Conservation (phyloP, 92 coral and sea anemone species). For the Metridium senile region DNA sequence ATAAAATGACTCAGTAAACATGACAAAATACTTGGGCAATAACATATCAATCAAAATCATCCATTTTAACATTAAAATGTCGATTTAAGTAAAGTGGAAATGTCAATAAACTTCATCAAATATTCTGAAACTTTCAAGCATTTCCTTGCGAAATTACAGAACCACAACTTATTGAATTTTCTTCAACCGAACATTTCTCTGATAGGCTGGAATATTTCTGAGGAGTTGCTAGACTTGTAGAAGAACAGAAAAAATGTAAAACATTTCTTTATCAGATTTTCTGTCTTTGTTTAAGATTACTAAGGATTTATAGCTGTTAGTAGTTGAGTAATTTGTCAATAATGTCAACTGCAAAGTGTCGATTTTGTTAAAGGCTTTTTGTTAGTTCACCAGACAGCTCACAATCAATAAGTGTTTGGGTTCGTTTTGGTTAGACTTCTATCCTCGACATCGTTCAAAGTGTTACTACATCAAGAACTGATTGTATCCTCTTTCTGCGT, state of each 20-base stretch:
- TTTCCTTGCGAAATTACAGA: background rate
- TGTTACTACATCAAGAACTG: no score
- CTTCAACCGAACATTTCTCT: background rate
- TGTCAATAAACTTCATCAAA: background rate
- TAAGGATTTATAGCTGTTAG: constrained; percentile 13
- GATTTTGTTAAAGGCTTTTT: background rate
- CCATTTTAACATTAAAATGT: background rate
- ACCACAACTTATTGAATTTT: background rate
- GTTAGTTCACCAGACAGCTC: background rate
- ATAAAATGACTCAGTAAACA: background rate
- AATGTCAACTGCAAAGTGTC: background rate
- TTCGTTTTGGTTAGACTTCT: background rate
- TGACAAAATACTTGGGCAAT: background rate
- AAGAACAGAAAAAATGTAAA: background rate
- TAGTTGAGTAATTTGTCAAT: constrained; percentile 7
- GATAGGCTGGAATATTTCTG: background rate
- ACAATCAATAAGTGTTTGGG: constrained; percentile 9
- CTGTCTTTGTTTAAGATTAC: constrained; percentile 18
- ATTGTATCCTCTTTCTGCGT: no score
- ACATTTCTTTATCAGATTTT: constrained; percentile 8
- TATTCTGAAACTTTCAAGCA: background rate
- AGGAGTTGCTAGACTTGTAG: background rate
- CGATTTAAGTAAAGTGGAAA: background rate
- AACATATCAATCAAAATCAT: background rate
- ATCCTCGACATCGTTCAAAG: no score